Evolutionary conservation across 2,113 vertebrate species (phyloP).

Genomic region (Aspiorhynchus laticeps): DNA sequence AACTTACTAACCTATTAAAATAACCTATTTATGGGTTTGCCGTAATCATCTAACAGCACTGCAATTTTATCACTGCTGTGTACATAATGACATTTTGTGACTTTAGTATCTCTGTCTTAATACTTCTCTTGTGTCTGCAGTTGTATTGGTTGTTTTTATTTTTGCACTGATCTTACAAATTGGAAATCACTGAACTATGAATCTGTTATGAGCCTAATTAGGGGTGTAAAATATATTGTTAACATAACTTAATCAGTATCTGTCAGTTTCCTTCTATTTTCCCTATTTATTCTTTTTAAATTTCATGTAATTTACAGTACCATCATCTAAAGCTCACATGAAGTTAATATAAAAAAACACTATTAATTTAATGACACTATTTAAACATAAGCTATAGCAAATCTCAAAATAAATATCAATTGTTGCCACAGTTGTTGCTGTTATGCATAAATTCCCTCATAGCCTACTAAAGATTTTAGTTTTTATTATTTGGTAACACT

Average conservation of each 20-base stretch:
- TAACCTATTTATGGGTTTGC: background rate
- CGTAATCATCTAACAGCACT: background rate
- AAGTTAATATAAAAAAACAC: background rate
- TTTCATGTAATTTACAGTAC: background rate
- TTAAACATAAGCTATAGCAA: background rate
- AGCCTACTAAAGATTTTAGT: too few species aligned
- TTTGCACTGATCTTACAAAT: background rate
- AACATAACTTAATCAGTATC: background rate
- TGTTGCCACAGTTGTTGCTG: background rate
- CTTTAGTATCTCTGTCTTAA: background rate
- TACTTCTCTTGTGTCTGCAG: background rate
- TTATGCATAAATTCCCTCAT: too few species aligned
- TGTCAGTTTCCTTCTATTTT: background rate
- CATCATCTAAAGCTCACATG: background rate
- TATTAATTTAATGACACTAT: background rate
- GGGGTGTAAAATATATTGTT: background rate
- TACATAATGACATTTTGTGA: background rate
- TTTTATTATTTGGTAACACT: too few species aligned
- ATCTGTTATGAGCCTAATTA: background rate
- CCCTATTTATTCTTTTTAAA: background rate
- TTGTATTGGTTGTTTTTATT: background rate
- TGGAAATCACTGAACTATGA: background rate
- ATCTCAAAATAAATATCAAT: background rate
- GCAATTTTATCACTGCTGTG: background rate
- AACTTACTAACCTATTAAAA: constrained; percentile 7